Evolutionary conservation across 2,888 invertebrate species (phyloP).

Genomic region (Mesoligia furuncula): DNA sequence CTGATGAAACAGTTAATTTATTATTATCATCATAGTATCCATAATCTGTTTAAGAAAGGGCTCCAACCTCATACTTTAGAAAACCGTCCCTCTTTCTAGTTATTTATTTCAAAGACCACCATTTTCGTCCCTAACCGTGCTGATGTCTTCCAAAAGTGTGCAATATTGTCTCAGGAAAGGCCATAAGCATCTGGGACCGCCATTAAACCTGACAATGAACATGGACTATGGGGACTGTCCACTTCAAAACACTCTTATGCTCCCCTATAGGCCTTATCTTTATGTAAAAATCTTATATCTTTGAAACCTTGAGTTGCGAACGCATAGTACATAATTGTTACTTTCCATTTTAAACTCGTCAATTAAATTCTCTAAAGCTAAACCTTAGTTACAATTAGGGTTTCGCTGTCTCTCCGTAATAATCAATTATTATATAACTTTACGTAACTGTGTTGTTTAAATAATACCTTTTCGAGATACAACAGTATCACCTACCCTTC

Average conservation of each 20-base stretch:
- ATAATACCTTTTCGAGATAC: slow-evolving; percentile 57
- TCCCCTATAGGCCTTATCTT: slow-evolving; percentile 37
- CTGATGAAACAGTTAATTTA: not conserved
- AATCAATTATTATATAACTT: slow-evolving; percentile 52
- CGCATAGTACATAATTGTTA: slow-evolving; percentile 36
- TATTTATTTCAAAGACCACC: slow-evolving; percentile 31
- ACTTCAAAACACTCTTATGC: slow-evolving; percentile 27
- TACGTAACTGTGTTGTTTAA: slow-evolving; percentile 54
- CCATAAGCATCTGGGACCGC: slow-evolving; percentile 58
- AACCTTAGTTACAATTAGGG: slow-evolving; percentile 60
- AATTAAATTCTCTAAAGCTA: slow-evolving; percentile 60
- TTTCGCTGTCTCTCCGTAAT: slow-evolving; percentile 49
- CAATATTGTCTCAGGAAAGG: slow-evolving; percentile 46
- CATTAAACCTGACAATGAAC: slow-evolving; percentile 53
- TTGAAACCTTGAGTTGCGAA: slow-evolving; percentile 18
- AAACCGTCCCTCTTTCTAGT: slow-evolving; percentile 17
- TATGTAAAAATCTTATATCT: slow-evolving; percentile 45
- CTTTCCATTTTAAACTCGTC: slow-evolving; percentile 40
- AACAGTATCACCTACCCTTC: slow-evolving; percentile 33
- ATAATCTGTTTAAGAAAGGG: slow-evolving; percentile 13
- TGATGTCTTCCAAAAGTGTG: slow-evolving; percentile 40
- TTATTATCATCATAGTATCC: not conserved
- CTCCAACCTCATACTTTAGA: slow-evolving; percentile 20
- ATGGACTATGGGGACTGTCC: slow-evolving; percentile 34
- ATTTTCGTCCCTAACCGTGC: slow-evolving; percentile 26